Percentiles rank a stretch among this genome's conserved stretches.
These are phyloP conservation scores for Dallia pectoralis DNA, from an alignment of 2,797 vertebrate genomes.

Conservation along the genomic window DNA sequence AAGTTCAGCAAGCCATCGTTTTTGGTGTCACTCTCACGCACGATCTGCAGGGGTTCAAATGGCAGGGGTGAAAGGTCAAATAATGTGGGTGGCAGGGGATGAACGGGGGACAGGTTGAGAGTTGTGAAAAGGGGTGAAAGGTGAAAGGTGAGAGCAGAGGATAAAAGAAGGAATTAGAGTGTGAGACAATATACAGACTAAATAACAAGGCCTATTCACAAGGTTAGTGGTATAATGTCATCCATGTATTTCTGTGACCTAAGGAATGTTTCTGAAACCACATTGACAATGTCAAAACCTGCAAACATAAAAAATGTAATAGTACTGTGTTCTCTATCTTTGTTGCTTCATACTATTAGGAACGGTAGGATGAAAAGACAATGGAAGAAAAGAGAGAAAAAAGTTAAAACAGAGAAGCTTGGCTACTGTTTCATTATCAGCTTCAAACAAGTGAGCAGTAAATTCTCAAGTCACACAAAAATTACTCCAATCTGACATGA, in stretches of 20 bases:
- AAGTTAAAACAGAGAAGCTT: not conserved
- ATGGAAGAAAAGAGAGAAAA: not conserved
- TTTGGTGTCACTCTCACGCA: constrained; percentile 72
- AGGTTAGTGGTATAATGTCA: not conserved
- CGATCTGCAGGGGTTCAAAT: constrained; percentile 61
- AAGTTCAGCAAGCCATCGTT: constrained; percentile 78
- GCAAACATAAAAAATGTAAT: not conserved
- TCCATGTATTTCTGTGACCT: not conserved
- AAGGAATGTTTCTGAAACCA: too few relatives aligned
- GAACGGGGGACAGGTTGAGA: not conserved
- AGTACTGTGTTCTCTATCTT: not conserved
- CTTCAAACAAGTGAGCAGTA: not conserved
- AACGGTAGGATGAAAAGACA: constrained; percentile 2
- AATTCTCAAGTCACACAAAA: not conserved
- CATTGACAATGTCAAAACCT: not conserved
- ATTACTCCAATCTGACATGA: constrained; percentile 32
- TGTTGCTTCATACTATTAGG: not conserved
- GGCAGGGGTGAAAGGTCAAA: not conserved
- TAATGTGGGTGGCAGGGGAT: not conserved
- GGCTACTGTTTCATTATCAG: constrained; percentile 4
- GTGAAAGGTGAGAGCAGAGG: not conserved
- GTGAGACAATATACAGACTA: not conserved
- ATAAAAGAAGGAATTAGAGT: not conserved
- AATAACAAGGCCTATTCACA: not conserved
- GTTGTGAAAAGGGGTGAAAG: constrained; percentile 2